Percentiles rank a stretch among this genome's conserved stretches.
Evolutionary conservation across 1,140 invertebrate species (phyloP).

Genomic region (Trigoniulus corallinus): DNA sequence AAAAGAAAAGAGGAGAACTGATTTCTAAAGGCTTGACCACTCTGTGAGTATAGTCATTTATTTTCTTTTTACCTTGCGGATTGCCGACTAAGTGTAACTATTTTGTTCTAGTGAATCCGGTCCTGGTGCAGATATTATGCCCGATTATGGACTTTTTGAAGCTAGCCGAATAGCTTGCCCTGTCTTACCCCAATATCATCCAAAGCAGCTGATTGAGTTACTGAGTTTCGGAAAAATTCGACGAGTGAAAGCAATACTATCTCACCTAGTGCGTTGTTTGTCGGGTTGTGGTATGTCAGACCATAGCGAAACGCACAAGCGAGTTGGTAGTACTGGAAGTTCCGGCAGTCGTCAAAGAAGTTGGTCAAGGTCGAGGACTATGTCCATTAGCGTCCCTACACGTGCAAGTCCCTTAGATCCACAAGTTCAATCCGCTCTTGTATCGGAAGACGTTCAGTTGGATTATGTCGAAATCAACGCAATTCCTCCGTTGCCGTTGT

Average conservation of each 20-base stretch:
- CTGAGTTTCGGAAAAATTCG: constrained; percentile 94
- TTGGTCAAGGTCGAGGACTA: constrained; percentile 69
- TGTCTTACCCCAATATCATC: constrained; percentile 98
- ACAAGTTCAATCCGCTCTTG: constrained; percentile 31
- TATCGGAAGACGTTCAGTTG: constrained; percentile 64
- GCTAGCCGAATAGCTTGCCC: constrained; percentile 90
- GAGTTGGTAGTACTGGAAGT: neutral
- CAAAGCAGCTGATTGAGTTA: constrained; percentile 96
- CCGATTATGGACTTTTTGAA: constrained; percentile 89
- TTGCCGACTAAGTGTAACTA: too few relatives aligned
- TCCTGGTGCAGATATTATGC: constrained; percentile 44
- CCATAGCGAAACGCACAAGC: neutral
- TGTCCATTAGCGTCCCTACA: constrained; percentile 66
- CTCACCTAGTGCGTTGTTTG: constrained; percentile 67
- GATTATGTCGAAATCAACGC: constrained; percentile 94
- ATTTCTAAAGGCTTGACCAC: neutral
- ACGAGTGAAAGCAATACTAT: constrained; percentile 93
- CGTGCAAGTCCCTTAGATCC: constrained; percentile 11
- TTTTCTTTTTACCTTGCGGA: too few relatives aligned
- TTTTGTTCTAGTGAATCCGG: neutral
- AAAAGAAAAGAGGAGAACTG: constrained; percentile 35
- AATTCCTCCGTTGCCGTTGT: constrained; percentile 88
- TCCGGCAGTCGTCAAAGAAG: constrained; percentile 33
- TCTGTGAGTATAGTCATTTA: too few relatives aligned
- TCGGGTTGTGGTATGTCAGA: constrained; percentile 16